A percentile compares a stretch with the other conserved stretches of the same genome.
These are phyloP conservation scores for Arenaria interpres DNA, from an alignment of 2,113 vertebrate genomes.

Conservation along the genomic window DNA sequence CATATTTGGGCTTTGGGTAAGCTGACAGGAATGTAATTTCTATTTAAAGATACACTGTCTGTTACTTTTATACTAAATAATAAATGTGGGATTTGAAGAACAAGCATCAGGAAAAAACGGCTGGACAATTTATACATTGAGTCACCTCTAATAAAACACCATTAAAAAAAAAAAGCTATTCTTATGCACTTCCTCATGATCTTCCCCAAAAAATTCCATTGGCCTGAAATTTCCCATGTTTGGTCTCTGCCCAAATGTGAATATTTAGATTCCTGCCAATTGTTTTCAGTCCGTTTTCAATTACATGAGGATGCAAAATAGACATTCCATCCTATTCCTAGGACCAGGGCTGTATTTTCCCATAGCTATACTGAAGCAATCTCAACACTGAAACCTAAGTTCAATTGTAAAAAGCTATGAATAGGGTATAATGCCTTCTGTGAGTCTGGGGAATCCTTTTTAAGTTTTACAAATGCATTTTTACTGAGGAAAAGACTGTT, in stretches of 20 bases:
- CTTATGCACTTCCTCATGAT: background rate
- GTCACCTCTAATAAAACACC: slow-evolving; percentile 18
- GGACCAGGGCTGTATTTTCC: slow-evolving; percentile 1
- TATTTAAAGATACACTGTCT: slow-evolving; percentile 56
- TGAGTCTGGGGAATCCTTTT: background rate
- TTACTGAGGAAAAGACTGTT: background rate
- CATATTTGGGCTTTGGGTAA: slow-evolving; percentile 57
- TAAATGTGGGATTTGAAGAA: slow-evolving; percentile 9
- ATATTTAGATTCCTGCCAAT: slow-evolving; percentile 32
- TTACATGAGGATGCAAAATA: slow-evolving; percentile 43
- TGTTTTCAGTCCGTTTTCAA: slow-evolving; percentile 56
- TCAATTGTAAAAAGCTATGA: slow-evolving; percentile 16
- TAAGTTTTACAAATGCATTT: slow-evolving; percentile 16
- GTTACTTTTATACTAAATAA: slow-evolving; percentile 38
- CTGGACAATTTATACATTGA: background rate
- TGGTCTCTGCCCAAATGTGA: slow-evolving; percentile 40
- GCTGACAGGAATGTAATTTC: slow-evolving; percentile 50
- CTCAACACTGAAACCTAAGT: background rate
- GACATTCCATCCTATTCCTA: slow-evolving; percentile 48
- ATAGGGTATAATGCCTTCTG: background rate
- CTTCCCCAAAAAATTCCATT: background rate
- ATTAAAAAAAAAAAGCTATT: background rate
- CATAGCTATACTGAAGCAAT: background rate
- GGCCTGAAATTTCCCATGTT: slow-evolving; percentile 27
- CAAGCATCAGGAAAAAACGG: background rate